These are phyloP conservation scores for Caenorhabditis zanzibari DNA, from an alignment of 2,888 invertebrate genomes.

Conservation along the genomic window DNA sequence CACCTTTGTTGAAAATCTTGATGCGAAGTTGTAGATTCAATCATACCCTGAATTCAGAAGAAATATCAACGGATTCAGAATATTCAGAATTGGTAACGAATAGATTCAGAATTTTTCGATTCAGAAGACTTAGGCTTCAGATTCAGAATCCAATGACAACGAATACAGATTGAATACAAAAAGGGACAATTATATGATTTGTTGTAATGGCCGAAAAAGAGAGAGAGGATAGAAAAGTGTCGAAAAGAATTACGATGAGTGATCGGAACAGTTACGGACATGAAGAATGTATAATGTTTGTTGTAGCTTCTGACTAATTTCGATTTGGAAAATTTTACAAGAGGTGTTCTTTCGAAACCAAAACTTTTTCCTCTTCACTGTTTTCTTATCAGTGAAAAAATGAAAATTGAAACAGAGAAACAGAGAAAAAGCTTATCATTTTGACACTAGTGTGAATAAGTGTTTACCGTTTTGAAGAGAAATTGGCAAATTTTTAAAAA, in stretches of 20 bases:
- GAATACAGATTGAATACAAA: not conserved
- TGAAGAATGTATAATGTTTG: conserved; percentile 13
- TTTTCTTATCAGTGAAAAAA: conserved; percentile 12
- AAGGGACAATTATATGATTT: conserved; percentile 14
- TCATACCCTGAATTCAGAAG: conserved; percentile 62
- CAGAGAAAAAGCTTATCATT: conserved; percentile 16
- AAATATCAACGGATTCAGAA: conserved; percentile 8
- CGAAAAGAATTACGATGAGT: conserved; percentile 60
- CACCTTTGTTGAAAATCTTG: conserved; percentile 66
- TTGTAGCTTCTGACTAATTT: conserved; percentile 48
- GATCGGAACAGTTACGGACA: conserved; percentile 47
- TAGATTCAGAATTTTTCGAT: too few species aligned
- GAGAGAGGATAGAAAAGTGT: conserved; percentile 19
- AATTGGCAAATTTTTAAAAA: too few species aligned
- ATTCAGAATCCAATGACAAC: too few species aligned
- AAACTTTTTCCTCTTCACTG: too few species aligned
- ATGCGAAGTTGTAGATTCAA: conserved; percentile 71
- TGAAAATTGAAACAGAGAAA: not conserved
- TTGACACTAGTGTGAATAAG: conserved; percentile 41
- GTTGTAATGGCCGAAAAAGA: conserved; percentile 23
- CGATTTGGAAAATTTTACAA: not conserved
- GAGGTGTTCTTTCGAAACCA: conserved; percentile 10
- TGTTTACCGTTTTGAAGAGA: conserved; percentile 44
- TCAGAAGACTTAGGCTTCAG: too few species aligned
- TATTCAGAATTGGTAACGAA: not conserved